A percentile compares a stretch with the other conserved stretches of the same genome.
These are phyloP conservation scores for Hybognathus amarus DNA, from an alignment of 2,797 vertebrate species.

Conservation along the genomic window DNA sequence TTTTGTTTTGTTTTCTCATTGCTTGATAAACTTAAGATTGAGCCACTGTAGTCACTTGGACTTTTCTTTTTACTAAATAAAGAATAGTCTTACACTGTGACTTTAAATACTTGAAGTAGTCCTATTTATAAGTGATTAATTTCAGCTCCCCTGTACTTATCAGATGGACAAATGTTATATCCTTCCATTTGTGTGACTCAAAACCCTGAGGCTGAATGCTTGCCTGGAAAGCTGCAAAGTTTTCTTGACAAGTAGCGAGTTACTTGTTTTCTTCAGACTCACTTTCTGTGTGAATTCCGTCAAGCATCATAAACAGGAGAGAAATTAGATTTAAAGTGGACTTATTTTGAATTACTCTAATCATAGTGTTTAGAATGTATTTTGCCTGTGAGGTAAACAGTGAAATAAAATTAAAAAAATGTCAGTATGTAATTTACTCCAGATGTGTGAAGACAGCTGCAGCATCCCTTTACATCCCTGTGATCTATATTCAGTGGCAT, in stretches of 20 bases:
- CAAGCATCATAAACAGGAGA: neutral
- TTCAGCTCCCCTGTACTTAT: neutral
- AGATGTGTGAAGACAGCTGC: constrained; percentile 7
- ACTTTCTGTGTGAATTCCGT: neutral
- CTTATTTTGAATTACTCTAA: neutral
- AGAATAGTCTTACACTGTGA: neutral
- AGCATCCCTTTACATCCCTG: neutral
- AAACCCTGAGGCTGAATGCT: neutral
- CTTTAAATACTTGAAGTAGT: neutral
- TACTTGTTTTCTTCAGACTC: neutral
- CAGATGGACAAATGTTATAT: neutral
- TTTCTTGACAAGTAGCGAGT: constrained; percentile 17
- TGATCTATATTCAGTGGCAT: constrained; percentile 18
- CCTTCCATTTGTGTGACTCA: neutral
- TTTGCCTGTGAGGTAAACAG: neutral
- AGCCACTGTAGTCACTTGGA: too few relatives aligned
- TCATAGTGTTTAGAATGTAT: neutral
- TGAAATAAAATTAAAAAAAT: too few relatives aligned
- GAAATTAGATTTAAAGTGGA: neutral
- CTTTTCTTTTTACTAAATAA: too few relatives aligned
- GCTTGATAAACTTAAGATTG: too few relatives aligned
- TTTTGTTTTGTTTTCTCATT: too few relatives aligned
- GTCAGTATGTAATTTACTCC: neutral
- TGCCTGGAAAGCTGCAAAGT: neutral
- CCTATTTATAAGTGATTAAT: neutral